Base-by-base conservation (phyloP, 1,140 invertebrate genomes). In the Gonatopus flavifemur region DNA sequence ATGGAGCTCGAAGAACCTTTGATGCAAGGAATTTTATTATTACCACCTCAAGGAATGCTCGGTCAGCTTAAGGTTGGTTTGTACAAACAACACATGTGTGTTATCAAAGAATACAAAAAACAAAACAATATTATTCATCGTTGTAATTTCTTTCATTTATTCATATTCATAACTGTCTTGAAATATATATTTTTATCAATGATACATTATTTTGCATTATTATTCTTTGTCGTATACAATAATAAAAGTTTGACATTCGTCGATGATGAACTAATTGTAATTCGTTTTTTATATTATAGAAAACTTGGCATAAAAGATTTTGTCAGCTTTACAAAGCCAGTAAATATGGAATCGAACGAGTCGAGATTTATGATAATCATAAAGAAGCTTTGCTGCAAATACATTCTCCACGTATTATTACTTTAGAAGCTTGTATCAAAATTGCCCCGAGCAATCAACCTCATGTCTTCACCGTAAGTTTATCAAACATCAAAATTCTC, bases 361-460 rank as follows among this genome's bases (percentile, higher is more conserved):
- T 93, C 24, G 91, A 93, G 80, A 85, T 93, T 55, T 92, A 88
- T 74, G 90, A 93, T 36, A 86, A 79, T 71, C 86, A 88, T 72
- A 81, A 83, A 13, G 86, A 88, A 66, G 85, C 86, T 60, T 69
- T 84, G 12, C 80, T 81, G 28, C 84, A 86, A 70, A 80, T 80
- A 62, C 78, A 81, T 30, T 80, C 83, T 42, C 82, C 84, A 32
- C 87, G 86, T 63, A 91, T 93, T 37, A 85, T 93, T 50, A 89
- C 89, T 1, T 77, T 93, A 28, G 88, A 91, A 77, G 88, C 91
- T 68, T 93, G 90, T 69, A 84, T 92, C 15, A 93, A 93, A 83
- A 90, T 93, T 66, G 84, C 85, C 30, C 80, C 81, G 16, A 83
- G 80, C 58, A 75, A 80, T 64, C 82, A 83, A 56, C 65, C 70